Base-by-base conservation (phyloP, 2,113 vertebrate species). In the Naja naja region DNA sequence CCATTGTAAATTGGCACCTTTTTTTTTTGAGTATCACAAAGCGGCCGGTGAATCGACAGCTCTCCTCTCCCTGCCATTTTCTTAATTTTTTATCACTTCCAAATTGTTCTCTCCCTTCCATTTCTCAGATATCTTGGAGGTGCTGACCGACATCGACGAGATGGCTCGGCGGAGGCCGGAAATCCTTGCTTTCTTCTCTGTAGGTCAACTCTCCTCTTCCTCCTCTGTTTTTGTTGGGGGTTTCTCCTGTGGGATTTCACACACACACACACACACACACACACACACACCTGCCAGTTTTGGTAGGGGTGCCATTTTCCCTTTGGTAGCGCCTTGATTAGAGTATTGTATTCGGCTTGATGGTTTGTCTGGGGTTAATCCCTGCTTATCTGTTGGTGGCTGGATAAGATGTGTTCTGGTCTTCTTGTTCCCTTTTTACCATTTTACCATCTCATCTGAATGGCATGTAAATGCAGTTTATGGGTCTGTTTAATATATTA, bases 101-200 rank as follows among this genome's bases (percentile, higher is more conserved):
- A 43, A 58, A 16, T 25, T 20, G 53, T 5, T 56, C n/a, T 64
- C 7, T 4, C 91, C 45, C 45, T 54, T 64, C 47, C 27, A 2
- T 23, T 60, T 85, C 88, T 1, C 91, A 99, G 99, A 99, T 90
- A 98, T 99, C 94, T 93, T 99, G 96, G 99, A 99, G 53, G 98
- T 98, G 90, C 98, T 99, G 97, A 98, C 98, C 18, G 99, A 99
- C 96, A 98, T 99, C 22, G 99, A 99, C 49, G 99, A 99, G 94
- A 99, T 99, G 98, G 99, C 99, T n/a, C 98, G 98, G 91, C 98
- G 99, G 94, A 98, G 98, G 94, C 99, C 99, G 2, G 99, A 99
- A 97, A 98, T 99, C 96, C 98, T 99, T 92, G 98, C 98, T 93
- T 99, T 99, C 97, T 99, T 99, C 97, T 98, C 97, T 39, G 99